These are phyloP conservation scores for Coregonus ussuriensis DNA, from an alignment of 2,797 vertebrate genomes.

Conservation along the genomic window DNA sequence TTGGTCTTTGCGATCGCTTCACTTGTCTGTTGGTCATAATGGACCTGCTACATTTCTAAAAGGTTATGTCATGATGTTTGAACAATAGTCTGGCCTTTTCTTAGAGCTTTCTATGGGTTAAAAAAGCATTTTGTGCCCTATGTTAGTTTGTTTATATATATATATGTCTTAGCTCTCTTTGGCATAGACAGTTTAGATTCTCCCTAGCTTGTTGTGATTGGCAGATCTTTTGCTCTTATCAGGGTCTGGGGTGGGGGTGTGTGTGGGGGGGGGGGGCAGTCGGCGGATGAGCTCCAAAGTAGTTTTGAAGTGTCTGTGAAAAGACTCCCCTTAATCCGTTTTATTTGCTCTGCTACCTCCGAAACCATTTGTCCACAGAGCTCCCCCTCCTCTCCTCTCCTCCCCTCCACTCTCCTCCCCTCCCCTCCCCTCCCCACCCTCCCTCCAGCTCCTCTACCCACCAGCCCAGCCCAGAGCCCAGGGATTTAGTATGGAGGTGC, in stretches of 20 bases:
- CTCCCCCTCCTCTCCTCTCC: constrained; percentile 45
- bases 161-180: background rate
- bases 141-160: background rate
- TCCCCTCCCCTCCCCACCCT: constrained; percentile 30
- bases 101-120: background rate
- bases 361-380: constrained; percentile 93
- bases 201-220: constrained; percentile 39
- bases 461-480: constrained; percentile 46
- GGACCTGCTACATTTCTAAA: no score
- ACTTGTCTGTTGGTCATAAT: background rate
- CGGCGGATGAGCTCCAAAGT: constrained; percentile 67
- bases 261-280: constrained; percentile 6
- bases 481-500: constrained; percentile 95
- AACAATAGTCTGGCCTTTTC: no score
- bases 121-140: background rate
- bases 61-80: no score
- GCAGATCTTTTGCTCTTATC: constrained; percentile 53
- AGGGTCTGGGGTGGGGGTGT: background rate
- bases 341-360: constrained; percentile 93
- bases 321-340: constrained; percentile 91
- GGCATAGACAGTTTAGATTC: background rate
- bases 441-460: constrained; percentile 9
- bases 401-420: constrained; percentile 41
- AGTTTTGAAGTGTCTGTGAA: constrained; percentile 83
- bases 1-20: background rate